These are phyloP conservation scores for Corythaixoides concolor DNA, from an alignment of 2,113 vertebrate species.

Conservation along the genomic window DNA sequence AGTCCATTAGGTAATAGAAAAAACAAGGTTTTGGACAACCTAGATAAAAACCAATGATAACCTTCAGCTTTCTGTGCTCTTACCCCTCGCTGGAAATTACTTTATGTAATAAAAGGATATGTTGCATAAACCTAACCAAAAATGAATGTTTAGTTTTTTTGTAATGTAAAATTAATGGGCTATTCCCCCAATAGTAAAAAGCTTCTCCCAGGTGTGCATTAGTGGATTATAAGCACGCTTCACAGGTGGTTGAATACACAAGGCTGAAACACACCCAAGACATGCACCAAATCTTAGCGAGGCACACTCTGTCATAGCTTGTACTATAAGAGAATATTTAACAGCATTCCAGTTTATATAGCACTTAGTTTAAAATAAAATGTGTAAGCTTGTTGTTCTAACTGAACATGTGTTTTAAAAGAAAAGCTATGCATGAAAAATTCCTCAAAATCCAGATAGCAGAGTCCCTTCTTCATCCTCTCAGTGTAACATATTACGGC, in stretches of 20 bases:
- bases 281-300: neutral
- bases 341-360: neutral
- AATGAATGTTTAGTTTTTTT: neutral
- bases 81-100: neutral
- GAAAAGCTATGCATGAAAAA: neutral
- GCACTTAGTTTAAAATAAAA: neutral
- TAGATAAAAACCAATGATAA: neutral
- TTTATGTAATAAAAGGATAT: neutral
- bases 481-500: neutral
- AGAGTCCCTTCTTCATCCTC: neutral
- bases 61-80: neutral
- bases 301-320: neutral
- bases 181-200: neutral
- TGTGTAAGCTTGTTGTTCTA: neutral
- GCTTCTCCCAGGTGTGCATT: neutral
- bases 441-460: neutral
- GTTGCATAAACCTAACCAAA: neutral
- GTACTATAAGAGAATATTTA: neutral
- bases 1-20: neutral
- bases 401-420: neutral
- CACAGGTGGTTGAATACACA: neutral
- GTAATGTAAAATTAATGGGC: constrained; percentile 3
- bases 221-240: neutral
- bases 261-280: neutral
- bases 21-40: neutral